phyloP scores from a whole-genome alignment of 2,888 invertebrate species.

The Nipponacmea schrenckii region DNA sequence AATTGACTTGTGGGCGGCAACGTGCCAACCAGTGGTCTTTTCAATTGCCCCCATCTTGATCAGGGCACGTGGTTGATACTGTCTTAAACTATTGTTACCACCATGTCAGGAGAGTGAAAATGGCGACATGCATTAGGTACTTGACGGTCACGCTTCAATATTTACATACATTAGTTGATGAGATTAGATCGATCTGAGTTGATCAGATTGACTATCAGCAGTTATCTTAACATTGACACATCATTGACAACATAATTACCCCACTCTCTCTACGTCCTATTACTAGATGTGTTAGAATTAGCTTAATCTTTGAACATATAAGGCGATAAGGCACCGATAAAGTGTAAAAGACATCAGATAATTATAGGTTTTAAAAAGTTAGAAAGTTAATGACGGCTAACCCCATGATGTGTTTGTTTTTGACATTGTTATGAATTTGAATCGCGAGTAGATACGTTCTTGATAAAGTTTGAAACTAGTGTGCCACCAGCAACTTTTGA shows the following conservation, averaged over 20 bases:
- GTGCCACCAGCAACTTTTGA: too few relatives aligned
- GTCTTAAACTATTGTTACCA: background rate
- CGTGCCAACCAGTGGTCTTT: constrained; percentile 4
- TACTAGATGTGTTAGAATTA: background rate
- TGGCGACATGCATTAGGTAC: background rate
- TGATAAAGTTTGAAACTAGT: too few relatives aligned
- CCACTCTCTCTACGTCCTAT: background rate
- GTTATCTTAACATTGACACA: background rate
- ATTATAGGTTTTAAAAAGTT: background rate
- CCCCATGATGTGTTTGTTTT: too few relatives aligned
- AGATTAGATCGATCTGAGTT: background rate
- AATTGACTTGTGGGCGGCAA: background rate
- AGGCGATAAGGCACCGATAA: background rate
- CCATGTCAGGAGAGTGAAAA: background rate
- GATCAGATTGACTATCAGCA: background rate
- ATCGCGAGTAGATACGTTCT: too few relatives aligned
- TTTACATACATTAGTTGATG: constrained; percentile 1
- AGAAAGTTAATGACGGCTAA: too few relatives aligned
- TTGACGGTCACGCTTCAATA: constrained; percentile 1
- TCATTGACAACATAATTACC: constrained; percentile 3
- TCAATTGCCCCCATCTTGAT: background rate
- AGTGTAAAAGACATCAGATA: background rate
- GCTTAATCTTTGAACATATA: background rate
- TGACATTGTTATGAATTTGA: too few relatives aligned
- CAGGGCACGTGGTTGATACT: background rate